Evolutionary conservation across 2,797 vertebrate species (phyloP).

Genomic region (Zalophus californianus): DNA sequence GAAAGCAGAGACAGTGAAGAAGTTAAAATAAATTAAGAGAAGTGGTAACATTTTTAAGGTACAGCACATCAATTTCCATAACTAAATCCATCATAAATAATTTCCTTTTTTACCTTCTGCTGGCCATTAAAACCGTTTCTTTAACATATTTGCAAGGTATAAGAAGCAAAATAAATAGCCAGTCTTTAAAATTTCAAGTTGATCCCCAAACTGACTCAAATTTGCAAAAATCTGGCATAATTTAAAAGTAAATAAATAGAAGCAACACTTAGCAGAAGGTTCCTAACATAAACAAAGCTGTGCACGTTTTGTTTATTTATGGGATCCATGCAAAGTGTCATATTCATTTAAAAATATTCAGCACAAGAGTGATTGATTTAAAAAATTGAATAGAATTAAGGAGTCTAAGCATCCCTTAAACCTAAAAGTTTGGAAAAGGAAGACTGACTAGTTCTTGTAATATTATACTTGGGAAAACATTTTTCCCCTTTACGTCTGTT

Average conservation of each 20-base stretch:
- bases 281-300: conserved; percentile 83
- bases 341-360: conserved; percentile 81
- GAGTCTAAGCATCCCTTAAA: conserved; percentile 38
- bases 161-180: conserved; percentile 73
- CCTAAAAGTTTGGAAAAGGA: conserved; percentile 48
- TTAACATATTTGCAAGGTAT: conserved; percentile 63
- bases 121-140: conserved; percentile 17
- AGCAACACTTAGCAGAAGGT: conserved; percentile 84
- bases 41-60: neutral
- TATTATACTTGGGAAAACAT: conserved; percentile 45
- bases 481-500: conserved; percentile 35
- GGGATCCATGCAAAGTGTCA: conserved; percentile 83
- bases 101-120: conserved; percentile 38
- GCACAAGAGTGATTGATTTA: conserved; percentile 79
- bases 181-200: conserved; percentile 80
- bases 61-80: neutral
- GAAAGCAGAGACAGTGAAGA: neutral
- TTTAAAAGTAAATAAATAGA: conserved; percentile 86
- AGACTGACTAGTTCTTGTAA: conserved; percentile 29
- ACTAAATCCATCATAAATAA: conserved; percentile 48
- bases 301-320: conserved; percentile 85
- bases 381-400: conserved; percentile 72
- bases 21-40: conserved; percentile 22
- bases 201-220: conserved; percentile 80
- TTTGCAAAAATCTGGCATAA: conserved; percentile 84